Evolutionary conservation across 2,113 vertebrate species (phyloP).

Genomic region (Oreochromis tanganicae): DNA sequence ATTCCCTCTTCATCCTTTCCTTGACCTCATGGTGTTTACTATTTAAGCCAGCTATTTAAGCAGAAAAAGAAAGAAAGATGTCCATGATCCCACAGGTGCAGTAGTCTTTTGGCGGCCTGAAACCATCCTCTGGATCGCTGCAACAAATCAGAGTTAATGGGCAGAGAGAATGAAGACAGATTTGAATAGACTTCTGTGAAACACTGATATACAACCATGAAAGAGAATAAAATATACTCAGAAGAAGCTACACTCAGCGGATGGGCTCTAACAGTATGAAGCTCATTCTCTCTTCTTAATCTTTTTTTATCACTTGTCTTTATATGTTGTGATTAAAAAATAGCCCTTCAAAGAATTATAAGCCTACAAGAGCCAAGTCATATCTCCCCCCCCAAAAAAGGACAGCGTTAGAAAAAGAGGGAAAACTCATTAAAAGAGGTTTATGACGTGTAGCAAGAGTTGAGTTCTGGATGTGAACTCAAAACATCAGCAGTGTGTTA

Average conservation of each 20-base stretch:
- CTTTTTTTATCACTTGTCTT: neutral
- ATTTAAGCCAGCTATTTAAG: neutral
- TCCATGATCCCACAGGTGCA: neutral
- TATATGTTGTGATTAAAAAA: neutral
- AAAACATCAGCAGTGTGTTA: neutral
- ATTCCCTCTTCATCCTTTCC: neutral
- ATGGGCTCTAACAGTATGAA: neutral
- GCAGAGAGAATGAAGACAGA: neutral
- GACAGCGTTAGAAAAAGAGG: neutral
- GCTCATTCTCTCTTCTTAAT: neutral
- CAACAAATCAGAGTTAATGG: neutral
- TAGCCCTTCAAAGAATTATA: neutral
- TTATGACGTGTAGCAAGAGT: neutral
- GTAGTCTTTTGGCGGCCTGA: neutral
- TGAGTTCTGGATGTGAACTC: neutral
- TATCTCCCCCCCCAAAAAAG: accelerated
- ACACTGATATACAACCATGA: neutral
- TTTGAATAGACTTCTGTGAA: neutral
- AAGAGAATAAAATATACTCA: neutral
- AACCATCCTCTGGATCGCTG: neutral
- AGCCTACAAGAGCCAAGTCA: neutral
- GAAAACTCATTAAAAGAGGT: neutral
- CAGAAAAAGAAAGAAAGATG: neutral
- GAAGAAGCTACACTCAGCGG: neutral
- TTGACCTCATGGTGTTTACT: neutral